Conservation (phyloP, 35 echinoderm and acorn worm genomes). For the Chiridota heheva region DNA sequence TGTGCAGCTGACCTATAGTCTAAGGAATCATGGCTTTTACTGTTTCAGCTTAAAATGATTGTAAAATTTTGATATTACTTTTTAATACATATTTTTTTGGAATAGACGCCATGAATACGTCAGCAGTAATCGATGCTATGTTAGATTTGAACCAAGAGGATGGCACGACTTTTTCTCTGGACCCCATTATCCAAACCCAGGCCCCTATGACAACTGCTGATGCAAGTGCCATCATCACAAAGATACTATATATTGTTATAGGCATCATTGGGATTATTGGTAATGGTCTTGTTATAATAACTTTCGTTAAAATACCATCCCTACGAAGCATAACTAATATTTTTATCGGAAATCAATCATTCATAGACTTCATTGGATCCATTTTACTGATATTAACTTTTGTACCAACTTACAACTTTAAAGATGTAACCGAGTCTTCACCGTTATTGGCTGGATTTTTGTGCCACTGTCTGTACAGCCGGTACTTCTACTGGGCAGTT, state of each 20-base stretch:
- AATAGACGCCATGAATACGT: no score
- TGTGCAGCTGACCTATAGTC: no score
- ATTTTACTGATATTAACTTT: constrained; percentile 40
- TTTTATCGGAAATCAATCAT: constrained; percentile 75
- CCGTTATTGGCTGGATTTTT: constrained; percentile 35
- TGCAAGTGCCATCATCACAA: no score
- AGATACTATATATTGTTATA: constrained; percentile 8
- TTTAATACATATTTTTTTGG: no score
- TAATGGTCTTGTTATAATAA: constrained; percentile 20
- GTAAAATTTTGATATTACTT: no score
- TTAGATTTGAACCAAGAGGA: no score
- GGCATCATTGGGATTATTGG: constrained; percentile 3
- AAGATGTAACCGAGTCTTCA: neutral
- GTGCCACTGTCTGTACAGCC: constrained; percentile 54
- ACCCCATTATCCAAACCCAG: no score
- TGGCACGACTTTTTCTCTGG: no score
- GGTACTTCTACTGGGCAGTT: constrained; percentile 60
- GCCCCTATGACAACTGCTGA: no score
- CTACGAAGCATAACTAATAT: constrained; percentile 46
- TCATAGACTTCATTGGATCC: constrained; percentile 57
- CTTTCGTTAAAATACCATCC: constrained; percentile 5
- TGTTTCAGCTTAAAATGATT: no score
- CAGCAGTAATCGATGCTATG: no score
- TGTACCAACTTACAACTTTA: constrained; percentile 4
- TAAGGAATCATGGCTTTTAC: no score